Conservation (phyloP, 2,797 vertebrate genomes). For the Pangasius krempfi region DNA sequence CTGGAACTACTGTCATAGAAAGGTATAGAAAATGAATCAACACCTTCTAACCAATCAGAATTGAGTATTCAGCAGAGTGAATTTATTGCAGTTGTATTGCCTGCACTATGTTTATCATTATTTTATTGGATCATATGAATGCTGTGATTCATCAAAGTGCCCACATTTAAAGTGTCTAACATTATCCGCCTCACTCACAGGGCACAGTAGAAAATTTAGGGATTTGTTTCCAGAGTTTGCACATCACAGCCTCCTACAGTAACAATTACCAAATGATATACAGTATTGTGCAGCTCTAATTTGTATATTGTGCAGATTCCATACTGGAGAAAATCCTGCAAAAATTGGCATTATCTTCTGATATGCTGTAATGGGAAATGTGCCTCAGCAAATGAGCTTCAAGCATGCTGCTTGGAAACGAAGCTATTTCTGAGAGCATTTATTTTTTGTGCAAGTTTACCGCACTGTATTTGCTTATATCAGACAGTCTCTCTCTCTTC, state of each 20-base stretch:
- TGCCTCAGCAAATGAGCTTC: neutral
- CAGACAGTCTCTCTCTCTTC: conserved; percentile 26
- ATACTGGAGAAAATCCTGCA: neutral
- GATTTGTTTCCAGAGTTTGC: neutral
- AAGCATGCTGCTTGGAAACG: neutral
- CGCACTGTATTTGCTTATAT: conserved; percentile 24
- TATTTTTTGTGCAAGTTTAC: conserved; percentile 32
- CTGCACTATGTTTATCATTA: neutral
- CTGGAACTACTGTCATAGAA: neutral
- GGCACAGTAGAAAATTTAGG: neutral
- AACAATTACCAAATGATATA: neutral
- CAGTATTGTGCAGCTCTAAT: neutral
- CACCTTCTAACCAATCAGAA: neutral
- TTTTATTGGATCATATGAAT: neutral
- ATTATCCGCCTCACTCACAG: neutral
- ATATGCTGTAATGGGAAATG: neutral
- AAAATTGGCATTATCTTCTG: neutral
- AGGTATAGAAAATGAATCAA: neutral
- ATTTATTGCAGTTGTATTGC: neutral
- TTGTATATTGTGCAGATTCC: neutral
- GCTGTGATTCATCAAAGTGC: neutral
- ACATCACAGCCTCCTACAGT: neutral
- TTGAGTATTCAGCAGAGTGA: too few relatives aligned
- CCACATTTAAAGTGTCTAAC: neutral
- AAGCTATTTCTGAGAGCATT: conserved; percentile 20